A percentile compares a stretch with the other conserved stretches of the same genome.
These are phyloP conservation scores for Manduca sexta DNA, from an alignment of 1,140 invertebrate genomes.

Conservation along the genomic window DNA sequence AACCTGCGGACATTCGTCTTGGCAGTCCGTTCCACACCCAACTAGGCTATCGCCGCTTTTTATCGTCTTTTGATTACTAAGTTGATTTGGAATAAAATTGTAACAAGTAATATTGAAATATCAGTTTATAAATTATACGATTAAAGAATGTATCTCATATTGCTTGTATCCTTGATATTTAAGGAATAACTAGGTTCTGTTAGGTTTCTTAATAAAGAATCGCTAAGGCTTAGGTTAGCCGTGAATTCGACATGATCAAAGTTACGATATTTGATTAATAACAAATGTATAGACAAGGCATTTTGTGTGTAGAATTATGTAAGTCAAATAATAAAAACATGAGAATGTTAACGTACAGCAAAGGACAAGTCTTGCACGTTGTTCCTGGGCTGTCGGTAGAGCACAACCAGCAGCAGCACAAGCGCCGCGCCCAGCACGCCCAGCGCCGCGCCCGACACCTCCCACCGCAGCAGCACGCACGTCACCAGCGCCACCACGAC, in stretches of 20 bases:
- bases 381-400: conserved; percentile 56
- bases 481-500: conserved; percentile 45
- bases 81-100: too few relatives aligned
- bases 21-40: too few relatives aligned
- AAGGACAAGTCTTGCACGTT: conserved; percentile 45
- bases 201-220: too few relatives aligned
- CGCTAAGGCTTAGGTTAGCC: too few relatives aligned
- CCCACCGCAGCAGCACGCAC: conserved; percentile 31
- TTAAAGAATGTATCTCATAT: too few relatives aligned
- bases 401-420: conserved; percentile 42
- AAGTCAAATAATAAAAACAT: not conserved
- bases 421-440: conserved; percentile 36
- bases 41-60: too few relatives aligned
- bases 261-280: not conserved
- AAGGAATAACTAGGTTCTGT: too few relatives aligned
- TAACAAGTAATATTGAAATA: too few relatives aligned
- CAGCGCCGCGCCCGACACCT: conserved; percentile 12
- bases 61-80: too few relatives aligned
- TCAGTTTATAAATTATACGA: not conserved
- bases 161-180: too few relatives aligned
- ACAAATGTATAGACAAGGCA: not conserved
- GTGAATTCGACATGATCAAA: not conserved
- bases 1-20: too few relatives aligned
- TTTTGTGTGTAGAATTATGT: too few relatives aligned
- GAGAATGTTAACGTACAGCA: conserved; percentile 31